These are phyloP conservation scores for Pocillopora grandis DNA, from an alignment of 92 coral and sea anemone species.

Conservation along the genomic window DNA sequence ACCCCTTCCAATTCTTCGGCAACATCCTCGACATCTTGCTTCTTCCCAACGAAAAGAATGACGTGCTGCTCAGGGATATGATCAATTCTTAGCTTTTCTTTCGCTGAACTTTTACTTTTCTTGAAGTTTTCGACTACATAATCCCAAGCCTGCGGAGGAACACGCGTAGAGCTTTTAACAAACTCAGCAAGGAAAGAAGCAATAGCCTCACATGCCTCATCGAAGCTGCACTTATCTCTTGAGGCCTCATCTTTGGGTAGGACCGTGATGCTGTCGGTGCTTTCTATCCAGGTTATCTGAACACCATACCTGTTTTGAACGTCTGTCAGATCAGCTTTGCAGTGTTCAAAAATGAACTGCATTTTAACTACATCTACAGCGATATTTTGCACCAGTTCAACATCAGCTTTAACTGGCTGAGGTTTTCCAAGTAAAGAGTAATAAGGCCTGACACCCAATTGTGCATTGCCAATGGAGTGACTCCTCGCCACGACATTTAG, in stretches of 20 bases:
- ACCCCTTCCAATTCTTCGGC: slow-evolving; percentile 40
- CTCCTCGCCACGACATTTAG: slow-evolving; percentile 14
- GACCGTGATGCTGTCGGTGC: slow-evolving; percentile 6
- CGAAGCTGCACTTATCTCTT: slow-evolving; percentile 33
- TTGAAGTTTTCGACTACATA: not conserved
- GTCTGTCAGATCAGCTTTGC: not conserved
- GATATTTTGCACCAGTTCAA: not conserved
- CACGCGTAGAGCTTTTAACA: not conserved
- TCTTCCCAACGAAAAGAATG: slow-evolving; percentile 31
- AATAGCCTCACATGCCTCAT: not conserved
- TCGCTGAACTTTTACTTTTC: not conserved
- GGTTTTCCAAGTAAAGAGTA: not conserved
- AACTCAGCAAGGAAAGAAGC: slow-evolving; percentile 9
- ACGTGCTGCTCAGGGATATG: not conserved
- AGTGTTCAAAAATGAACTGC: slow-evolving; percentile 1
- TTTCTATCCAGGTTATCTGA: slow-evolving; percentile 13
- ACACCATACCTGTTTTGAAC: not conserved
- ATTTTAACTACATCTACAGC: not conserved
- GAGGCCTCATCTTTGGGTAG: not conserved
- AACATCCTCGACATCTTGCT: slow-evolving; percentile 34
- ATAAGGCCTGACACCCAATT: not conserved
- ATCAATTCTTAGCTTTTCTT: not conserved
- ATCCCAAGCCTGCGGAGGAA: slow-evolving; percentile 33
- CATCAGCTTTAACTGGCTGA: not conserved
- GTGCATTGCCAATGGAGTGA: slow-evolving; percentile 4